Evolutionary conservation across 2,797 vertebrate species (phyloP).

Genomic region (Helarctos malayanus): DNA sequence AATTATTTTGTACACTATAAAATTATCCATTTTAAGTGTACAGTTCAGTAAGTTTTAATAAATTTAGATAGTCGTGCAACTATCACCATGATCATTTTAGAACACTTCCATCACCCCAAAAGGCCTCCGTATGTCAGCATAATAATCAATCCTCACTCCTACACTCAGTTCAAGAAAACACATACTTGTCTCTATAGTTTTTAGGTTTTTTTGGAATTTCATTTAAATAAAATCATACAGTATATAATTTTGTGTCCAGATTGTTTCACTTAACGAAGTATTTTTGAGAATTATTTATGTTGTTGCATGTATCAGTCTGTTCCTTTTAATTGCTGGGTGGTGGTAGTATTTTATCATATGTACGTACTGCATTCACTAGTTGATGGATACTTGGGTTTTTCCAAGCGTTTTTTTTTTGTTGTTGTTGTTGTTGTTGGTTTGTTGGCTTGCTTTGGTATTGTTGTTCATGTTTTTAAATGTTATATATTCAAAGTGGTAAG

Average conservation of each 20-base stretch:
- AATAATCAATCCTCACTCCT: background rate
- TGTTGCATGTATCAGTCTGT: background rate
- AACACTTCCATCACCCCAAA: background rate
- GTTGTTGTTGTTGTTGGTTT: accelerated
- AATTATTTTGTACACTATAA: background rate
- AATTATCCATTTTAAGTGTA: background rate
- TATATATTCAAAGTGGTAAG: background rate
- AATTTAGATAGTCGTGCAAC: background rate
- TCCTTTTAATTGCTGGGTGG: background rate
- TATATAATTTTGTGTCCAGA: background rate
- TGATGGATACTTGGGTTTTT: background rate
- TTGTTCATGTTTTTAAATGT: background rate
- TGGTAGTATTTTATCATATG: background rate
- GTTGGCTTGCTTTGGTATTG: background rate
- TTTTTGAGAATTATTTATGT: background rate
- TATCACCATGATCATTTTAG: background rate
- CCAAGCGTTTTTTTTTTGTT: background rate
- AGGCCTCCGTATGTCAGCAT: background rate
- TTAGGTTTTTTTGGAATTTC: background rate
- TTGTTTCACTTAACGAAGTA: background rate
- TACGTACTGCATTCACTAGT: background rate
- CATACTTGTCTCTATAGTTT: background rate
- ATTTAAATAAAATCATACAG: background rate
- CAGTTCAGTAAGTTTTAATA: background rate
- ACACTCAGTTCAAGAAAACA: background rate